These are phyloP conservation scores for Ceratitis capitata DNA, from an alignment of 1,140 invertebrate species.

Conservation along the genomic window DNA sequence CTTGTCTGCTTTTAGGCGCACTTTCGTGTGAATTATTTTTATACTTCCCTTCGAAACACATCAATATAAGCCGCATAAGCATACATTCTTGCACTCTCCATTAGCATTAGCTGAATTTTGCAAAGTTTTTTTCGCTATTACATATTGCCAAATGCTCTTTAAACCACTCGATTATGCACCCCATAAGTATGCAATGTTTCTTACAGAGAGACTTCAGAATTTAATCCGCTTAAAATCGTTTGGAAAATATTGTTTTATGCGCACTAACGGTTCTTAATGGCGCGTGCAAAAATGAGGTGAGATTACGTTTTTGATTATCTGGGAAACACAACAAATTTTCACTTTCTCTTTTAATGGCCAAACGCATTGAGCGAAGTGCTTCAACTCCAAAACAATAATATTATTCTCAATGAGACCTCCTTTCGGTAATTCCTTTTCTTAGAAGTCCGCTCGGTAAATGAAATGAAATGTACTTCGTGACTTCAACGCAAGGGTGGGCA, in stretches of 20 bases:
- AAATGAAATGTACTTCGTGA: no score
- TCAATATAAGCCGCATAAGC: constrained; percentile 6
- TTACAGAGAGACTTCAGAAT: constrained; percentile 5
- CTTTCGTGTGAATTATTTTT: background rate
- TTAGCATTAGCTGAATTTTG: background rate
- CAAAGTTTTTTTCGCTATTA: background rate
- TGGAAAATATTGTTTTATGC: background rate
- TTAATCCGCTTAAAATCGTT: constrained; percentile 21
- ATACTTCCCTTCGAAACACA: background rate
- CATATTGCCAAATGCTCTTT: background rate
- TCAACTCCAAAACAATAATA: no score
- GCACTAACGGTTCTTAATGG: background rate
- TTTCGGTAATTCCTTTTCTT: no score
- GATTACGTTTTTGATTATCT: background rate
- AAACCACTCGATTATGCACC: constrained; percentile 19
- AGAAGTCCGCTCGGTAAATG: no score
- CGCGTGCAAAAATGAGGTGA: background rate
- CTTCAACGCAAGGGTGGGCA: no score
- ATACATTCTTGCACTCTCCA: background rate
- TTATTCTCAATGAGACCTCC: no score
- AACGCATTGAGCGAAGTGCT: no score
- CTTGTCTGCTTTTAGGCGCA: constrained; percentile 25
- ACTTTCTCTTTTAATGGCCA: no score
- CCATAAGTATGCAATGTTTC: constrained; percentile 3
- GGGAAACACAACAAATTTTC: no score